Conservation (phyloP, 2,888 invertebrate genomes). For the Drosophila eohydei region DNA sequence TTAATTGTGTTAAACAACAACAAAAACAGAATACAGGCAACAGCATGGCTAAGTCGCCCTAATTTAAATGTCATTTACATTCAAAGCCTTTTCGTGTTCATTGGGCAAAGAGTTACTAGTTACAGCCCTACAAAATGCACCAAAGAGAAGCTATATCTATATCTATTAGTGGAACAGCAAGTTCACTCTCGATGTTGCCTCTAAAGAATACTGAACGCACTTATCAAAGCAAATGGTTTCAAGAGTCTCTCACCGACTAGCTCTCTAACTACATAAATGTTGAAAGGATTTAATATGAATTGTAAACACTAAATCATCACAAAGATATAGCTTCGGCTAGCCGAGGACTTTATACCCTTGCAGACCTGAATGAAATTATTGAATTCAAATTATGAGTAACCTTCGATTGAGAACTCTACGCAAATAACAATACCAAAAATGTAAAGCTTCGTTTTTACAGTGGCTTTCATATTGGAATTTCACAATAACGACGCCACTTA, state of each 20-base stretch:
- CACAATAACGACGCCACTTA: background rate
- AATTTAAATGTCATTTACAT: constrained; percentile 21
- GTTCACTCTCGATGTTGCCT: constrained; percentile 28
- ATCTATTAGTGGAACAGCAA: constrained; percentile 12
- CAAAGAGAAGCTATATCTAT: constrained; percentile 28
- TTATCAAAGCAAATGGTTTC: constrained; percentile 66
- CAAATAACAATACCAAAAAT: background rate
- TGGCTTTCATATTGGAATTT: background rate
- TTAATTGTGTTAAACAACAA: constrained; percentile 17
- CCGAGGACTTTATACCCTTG: constrained; percentile 3
- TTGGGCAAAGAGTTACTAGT: constrained; percentile 52
- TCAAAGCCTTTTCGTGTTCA: constrained; percentile 54
- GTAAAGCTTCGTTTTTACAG: background rate
- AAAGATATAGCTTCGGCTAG: background rate
- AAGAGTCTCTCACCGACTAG: constrained; percentile 51
- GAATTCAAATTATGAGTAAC: too few relatives aligned
- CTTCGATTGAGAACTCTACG: background rate
- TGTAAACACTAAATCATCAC: constrained; percentile 1
- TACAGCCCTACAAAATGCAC: constrained; percentile 8
- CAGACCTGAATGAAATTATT: background rate
- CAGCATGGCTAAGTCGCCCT: constrained; percentile 19
- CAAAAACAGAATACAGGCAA: constrained; percentile 28
- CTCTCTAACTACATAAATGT: constrained; percentile 17
- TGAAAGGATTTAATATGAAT: constrained; percentile 1
- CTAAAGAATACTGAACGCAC: constrained; percentile 30